Base-by-base conservation (phyloP, 2,888 invertebrate species). In the Agonum fuliginosum region DNA sequence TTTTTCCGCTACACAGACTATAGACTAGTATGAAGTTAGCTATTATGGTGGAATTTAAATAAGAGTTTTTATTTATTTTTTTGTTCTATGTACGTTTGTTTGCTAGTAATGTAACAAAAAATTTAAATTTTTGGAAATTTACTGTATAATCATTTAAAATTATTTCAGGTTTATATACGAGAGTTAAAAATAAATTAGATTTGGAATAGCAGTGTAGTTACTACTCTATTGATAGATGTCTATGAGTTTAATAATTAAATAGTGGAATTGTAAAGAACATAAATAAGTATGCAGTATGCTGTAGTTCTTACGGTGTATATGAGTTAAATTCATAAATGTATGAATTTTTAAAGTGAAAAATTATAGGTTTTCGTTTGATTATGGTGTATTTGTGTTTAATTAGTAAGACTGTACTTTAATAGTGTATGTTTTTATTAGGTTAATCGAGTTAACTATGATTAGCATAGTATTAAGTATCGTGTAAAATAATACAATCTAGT, bases 141-240 rank as follows among this genome's bases (percentile, higher is more conserved):
- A 20, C 17, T 48, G 10, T 48, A 20, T 48, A 10, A 48, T 19
- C 17, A 20, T 20, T 20, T 20, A 20, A 48, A 48, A 19, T 37
- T 37, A 37, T n/a, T 12, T 0, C n/a, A 2, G 3, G n/a, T 37
- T 1, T 37, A 10, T 37, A n/a, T 48, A 48, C 8, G 17, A 48
- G 20, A 3, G 6, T 20, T 17, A 48, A 48, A 51, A 54, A 54
- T 10, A 54, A 5, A 10, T 51, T n/a, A 24, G n/a, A 54, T 54
- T 20, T 10, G 54, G 2, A 12, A 54, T 24, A 37, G 22, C 20
- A 54, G 54, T 41, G 8, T 20, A 67, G 67, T 67, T 41, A 5
- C 67, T 67, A 10, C 20, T 67, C 67, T 67, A 67, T 67, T 67
- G 67, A 67, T 41, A 41, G 37, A 67, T 67, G 67, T 67, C 67